Evolutionary conservation across 2,113 vertebrate species (phyloP).

Genomic region (Salvelinus alpinus): DNA sequence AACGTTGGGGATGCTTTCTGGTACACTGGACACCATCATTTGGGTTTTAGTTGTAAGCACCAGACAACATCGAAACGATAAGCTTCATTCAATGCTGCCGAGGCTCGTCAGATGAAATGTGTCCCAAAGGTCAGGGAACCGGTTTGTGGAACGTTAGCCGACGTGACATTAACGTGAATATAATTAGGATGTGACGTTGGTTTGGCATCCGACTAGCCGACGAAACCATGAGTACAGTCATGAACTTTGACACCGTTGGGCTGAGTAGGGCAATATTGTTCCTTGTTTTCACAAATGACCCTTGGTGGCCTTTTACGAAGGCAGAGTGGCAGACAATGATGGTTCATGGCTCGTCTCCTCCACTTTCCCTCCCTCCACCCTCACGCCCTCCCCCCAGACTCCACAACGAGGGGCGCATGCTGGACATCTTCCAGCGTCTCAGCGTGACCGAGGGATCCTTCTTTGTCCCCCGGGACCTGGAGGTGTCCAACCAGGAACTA

Average conservation of each 20-base stretch:
- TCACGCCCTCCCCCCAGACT: slow-evolving; percentile 68
- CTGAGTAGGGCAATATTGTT: background rate
- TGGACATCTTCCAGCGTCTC: slow-evolving; percentile 81
- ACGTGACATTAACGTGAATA: slow-evolving; percentile 29
- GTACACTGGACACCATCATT: slow-evolving; percentile 14
- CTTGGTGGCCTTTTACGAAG: slow-evolving; percentile 2
- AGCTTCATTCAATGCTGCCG: background rate
- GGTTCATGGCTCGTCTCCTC: slow-evolving; percentile 4
- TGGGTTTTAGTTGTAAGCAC: slow-evolving; percentile 10
- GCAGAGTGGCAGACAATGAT: slow-evolving; percentile 20
- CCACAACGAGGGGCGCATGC: slow-evolving; percentile 79
- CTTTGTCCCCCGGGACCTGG: slow-evolving; percentile 85
- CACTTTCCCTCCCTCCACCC: slow-evolving; percentile 1
- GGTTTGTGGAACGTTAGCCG: slow-evolving; percentile 27
- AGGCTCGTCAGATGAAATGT: too few relatives aligned
- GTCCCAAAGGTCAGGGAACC: background rate
- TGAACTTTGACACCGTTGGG: slow-evolving; percentile 15
- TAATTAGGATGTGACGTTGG: slow-evolving; percentile 25
- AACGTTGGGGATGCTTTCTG: slow-evolving; percentile 13
- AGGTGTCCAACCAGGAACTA: slow-evolving; percentile 90
- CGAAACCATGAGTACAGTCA: slow-evolving; percentile 9
- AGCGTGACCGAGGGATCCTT: slow-evolving; percentile 78
- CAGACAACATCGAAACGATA: slow-evolving; percentile 18
- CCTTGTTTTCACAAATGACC: slow-evolving; percentile 27
- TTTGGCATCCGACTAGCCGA: slow-evolving; percentile 12